A percentile compares a stretch with the other conserved stretches of the same genome.
These are phyloP conservation scores for Antigone vipio DNA, from an alignment of 2,113 vertebrate species.

Conservation along the genomic window DNA sequence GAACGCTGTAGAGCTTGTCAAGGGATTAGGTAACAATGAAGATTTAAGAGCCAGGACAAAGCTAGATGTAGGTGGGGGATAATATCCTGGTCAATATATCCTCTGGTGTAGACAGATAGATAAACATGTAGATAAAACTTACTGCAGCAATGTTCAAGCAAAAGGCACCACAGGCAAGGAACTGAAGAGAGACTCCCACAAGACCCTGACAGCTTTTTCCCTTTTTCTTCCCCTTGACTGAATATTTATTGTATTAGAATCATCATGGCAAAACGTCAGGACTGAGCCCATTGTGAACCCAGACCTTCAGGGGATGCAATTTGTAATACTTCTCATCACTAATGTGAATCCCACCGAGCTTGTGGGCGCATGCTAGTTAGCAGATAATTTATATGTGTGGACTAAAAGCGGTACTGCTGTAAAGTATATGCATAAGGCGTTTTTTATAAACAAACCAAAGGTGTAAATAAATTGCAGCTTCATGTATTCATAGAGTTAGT, in stretches of 20 bases:
- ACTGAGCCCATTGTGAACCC: background rate
- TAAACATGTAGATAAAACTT: slow-evolving; percentile 56
- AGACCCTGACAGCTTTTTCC: background rate
- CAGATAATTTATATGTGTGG: background rate
- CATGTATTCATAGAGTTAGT: background rate
- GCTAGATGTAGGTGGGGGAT: slow-evolving; percentile 1
- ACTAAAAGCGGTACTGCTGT: background rate
- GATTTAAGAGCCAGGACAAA: slow-evolving; percentile 42
- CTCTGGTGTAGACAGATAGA: slow-evolving; percentile 24
- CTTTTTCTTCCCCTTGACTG: background rate
- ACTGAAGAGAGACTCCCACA: background rate
- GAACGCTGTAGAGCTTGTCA: slow-evolving; percentile 5
- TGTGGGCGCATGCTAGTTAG: background rate
- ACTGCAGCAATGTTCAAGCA: background rate
- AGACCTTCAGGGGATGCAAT: background rate
- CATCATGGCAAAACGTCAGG: background rate
- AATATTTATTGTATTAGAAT: background rate
- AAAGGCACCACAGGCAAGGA: slow-evolving; percentile 15
- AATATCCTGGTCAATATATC: slow-evolving; percentile 42
- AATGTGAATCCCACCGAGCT: fast-evolving
- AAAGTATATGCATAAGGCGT: background rate
- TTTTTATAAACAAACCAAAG: slow-evolving; percentile 30
- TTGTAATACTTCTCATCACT: background rate
- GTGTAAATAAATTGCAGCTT: slow-evolving; percentile 14
- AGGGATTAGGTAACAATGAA: slow-evolving; percentile 42